Base-by-base conservation (phyloP, 2,113 vertebrate genomes). In the Ophiodon elongatus region DNA sequence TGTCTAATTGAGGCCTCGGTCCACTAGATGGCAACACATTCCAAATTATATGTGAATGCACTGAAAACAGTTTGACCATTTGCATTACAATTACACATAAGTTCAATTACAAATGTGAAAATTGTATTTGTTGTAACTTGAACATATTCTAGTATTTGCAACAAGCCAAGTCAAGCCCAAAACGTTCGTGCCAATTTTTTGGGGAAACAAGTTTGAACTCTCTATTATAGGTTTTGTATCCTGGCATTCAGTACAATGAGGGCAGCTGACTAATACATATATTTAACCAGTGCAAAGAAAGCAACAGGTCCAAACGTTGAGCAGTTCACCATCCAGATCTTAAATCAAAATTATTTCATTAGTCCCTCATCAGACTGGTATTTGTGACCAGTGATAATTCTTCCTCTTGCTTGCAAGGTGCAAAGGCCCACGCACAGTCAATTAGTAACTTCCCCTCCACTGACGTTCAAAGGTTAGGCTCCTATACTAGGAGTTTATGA, bases 11-110 rank as follows among this genome's bases (percentile, higher is more conserved):
- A 76, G 7, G 21, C 14, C 11, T 63, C n/a, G 0, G 25, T 62
- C 87, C 89, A 92, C 88, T 83, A 92, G 91, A 77, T 90, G 92
- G 88, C 82, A 84, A 45, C 73, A 86, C 35, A 73, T 62, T 80
- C 43, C 29, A 83, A 73, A 76, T 47, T 2, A 59, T 64, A 62
- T 23, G 17, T 33, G 2, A 60, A 31, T 68, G 23, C 21, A 54
- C 10, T 50, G 6, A 77, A 52, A 9, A 47, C 17, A 25, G 21
- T 11, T 70, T 25, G 1, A 29, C 0, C 2, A 29, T 63, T 76
- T 63, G 19, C 59, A 52, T 29, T 47, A 4, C 75, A 82, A 79
- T 54, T 1, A 25, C 13, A 23, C 0, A 10, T 1, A 1, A 37
- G 25, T 54, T 19, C 0, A 50, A 50, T 27, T 29, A 15, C 13